Base-by-base conservation (phyloP, 2,797 vertebrate species). In the Poeciliopsis gracilis region DNA sequence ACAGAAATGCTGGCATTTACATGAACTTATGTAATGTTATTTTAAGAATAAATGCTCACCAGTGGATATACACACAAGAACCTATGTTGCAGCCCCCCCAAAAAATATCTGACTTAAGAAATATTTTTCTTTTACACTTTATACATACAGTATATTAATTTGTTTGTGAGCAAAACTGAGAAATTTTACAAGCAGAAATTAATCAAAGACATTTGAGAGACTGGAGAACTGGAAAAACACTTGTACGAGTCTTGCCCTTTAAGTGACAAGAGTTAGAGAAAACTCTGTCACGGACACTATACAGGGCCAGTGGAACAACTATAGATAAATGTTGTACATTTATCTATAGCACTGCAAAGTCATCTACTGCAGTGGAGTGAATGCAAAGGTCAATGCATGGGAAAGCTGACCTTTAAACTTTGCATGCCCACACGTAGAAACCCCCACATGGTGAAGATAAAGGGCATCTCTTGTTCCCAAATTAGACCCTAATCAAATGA, bases 401-500 rank as follows among this genome's bases (percentile, higher is more conserved):
- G 77, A 79, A 81, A 80, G 74, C 49, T 77, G 74, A 59, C 76
- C 77, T 88, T 82, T 75, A 73, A 72, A 77, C 70, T 79, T 23
- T 57, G 66, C 78, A 73, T 18, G 70, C 5, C 79, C 79, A 55
- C 72, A 70, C 55, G 28, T 67, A 80, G 76, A 75, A 57, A 77
- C 81, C 73, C 47, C 25, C 66, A 43, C 38, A 69, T 69, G 66
- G 66, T 59, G 73, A 87, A 85, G 83, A 78, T 85, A 89, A 90
- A 88, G 90, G 85, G 80, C 90, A 91, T 90, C 90, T 87, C 81
- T 83, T 76, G 78, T 79, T 90, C 93, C 91, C 51, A 90, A 94
- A 91, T 95, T 95, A 95, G 93, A 93, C 74, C 61, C 51, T 33
- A 93, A 92, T 95, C 94, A 95, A 95, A 93, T 95, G 95, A 94